Evolutionary conservation across 2,797 vertebrate species (phyloP), one percentile per base, ranked within the genome.

Genomic region (Acanthiza pusilla): DNA sequence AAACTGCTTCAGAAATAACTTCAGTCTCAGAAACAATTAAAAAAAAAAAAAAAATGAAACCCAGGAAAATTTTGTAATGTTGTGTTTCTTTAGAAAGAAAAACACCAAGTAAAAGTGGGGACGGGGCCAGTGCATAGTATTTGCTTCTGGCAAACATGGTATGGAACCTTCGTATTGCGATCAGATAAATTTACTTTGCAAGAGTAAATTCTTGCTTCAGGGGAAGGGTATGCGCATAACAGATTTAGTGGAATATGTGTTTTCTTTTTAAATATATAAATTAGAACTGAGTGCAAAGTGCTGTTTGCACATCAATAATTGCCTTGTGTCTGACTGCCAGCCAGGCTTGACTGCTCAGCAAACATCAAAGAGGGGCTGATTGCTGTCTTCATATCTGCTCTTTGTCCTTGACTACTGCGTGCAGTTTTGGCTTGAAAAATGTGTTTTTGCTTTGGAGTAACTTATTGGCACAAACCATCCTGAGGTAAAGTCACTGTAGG

Each of bases 231-330:
- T 2, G 3, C 55, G 61, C 14, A 7, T 55, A 72, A 50, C 48
- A 68, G 34, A 81, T 86, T 93, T 93, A 86, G 72, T 70, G 23
- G 67, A 78, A 68, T 89, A 36, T 65, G 32, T 85, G 43, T 63
- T 91, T 70, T 87, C 77, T 92, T 40, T 93, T 96, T 89, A 92
- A 94, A 89, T 94, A 87, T 40, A 78, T 89, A 76, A 76, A 91
- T 93, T 67, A 80, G 88, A 93, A 63, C 36, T 27, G 47, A 57
- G 77, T 78, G 51, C 55, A 84, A 58, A 96, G 60, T 66, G 67
- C 55, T 87, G 40, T 94, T 94, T 91, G 71, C 84, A 79, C 57
- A 70, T 85, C 48, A 87, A 8, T 92, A 91, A 79, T 88, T 91
- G 65, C 87, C 20, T 89, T 67, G 60, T 87, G 55, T 78, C 67